Conservation (phyloP, 1,140 invertebrate genomes). For the Solenopsis invicta region DNA sequence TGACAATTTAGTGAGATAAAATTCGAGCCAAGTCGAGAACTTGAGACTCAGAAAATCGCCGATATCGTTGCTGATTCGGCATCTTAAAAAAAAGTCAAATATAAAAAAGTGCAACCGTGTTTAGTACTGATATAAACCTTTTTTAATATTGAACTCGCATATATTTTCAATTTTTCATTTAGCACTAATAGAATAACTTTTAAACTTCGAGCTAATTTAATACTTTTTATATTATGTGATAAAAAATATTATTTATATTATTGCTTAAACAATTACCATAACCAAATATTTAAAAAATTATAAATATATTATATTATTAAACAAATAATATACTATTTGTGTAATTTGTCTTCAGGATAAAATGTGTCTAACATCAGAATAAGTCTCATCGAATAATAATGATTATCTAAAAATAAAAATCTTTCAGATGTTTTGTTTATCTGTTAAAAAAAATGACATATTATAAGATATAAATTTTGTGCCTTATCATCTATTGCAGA, state of each 20-base stretch:
- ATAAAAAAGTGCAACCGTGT: conserved; percentile 39
- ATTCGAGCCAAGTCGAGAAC: conserved; percentile 23
- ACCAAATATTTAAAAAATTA: background rate
- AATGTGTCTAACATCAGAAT: too few relatives aligned
- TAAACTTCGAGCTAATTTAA: conserved; percentile 1
- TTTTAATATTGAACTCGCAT: background rate
- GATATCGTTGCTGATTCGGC: conserved; percentile 39
- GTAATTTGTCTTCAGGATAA: background rate
- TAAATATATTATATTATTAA: background rate
- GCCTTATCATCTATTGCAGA: too few relatives aligned
- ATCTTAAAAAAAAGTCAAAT: conserved; percentile 2
- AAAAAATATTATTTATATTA: background rate
- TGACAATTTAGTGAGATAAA: conserved; percentile 48
- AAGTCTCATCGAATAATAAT: too few relatives aligned
- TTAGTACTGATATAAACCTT: background rate
- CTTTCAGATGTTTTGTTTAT: too few relatives aligned
- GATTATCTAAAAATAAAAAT: too few relatives aligned
- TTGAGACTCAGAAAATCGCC: conserved; percentile 11
- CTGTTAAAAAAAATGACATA: too few relatives aligned
- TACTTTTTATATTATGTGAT: background rate
- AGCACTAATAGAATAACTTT: conserved; percentile 8
- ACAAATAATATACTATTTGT: too few relatives aligned
- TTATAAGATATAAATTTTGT: too few relatives aligned
- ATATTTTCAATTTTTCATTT: background rate
- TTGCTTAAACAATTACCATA: background rate